A percentile compares a stretch with the other conserved stretches of the same genome.
These are phyloP conservation scores for Numida meleagris DNA, from an alignment of 2,113 vertebrate genomes.

Conservation along the genomic window DNA sequence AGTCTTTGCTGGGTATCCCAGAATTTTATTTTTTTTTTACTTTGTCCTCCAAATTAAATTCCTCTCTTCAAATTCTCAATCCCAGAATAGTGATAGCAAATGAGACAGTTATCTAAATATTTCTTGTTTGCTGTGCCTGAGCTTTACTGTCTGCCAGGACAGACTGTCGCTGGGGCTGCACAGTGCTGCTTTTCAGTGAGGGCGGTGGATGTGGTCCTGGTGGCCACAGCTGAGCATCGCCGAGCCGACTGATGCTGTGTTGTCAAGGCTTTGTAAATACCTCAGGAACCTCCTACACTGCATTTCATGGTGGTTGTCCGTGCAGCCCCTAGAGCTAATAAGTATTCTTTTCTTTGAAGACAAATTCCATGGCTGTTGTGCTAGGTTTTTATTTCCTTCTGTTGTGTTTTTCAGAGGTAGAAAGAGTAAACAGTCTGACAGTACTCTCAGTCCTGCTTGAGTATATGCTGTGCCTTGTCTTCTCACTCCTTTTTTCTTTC, in stretches of 20 bases:
- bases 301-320: neutral
- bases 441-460: neutral
- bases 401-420: neutral
- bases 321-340: neutral
- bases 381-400: neutral
- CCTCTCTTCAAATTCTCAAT: neutral
- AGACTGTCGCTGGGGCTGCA: neutral
- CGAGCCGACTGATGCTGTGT: neutral
- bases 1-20: neutral
- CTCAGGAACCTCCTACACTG: neutral
- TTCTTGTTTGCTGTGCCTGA: neutral
- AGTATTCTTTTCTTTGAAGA: neutral
- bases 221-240: neutral
- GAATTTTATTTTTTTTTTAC: neutral
- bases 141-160: neutral
- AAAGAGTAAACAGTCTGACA: neutral
- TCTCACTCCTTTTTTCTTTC: neutral
- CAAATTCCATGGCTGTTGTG: neutral
- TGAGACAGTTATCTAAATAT: neutral
- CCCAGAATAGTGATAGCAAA: neutral
- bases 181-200: neutral
- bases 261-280: neutral
- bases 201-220: neutral
- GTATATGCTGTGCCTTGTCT: neutral
- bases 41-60: neutral